Percentiles rank a stretch among this genome's conserved stretches.
phyloP scores from a whole-genome alignment of 2,888 invertebrate species.

The Epirrhoe tristata region DNA sequence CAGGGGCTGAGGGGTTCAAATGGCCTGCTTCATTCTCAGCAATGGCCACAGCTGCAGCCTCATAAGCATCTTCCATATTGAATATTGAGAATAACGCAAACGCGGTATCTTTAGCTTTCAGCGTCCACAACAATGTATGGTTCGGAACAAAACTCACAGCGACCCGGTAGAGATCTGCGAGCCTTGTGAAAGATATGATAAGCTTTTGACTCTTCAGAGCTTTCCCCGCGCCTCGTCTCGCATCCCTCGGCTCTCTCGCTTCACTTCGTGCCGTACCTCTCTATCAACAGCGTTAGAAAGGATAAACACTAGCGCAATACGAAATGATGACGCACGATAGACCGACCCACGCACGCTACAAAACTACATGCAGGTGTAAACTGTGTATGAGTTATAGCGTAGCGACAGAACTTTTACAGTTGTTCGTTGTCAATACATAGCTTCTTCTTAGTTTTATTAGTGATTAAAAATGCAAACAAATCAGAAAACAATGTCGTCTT shows the following conservation, averaged over 20 bases:
- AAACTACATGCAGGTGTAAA: not conserved
- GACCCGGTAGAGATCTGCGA: slow-evolving; percentile 2
- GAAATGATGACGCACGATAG: not conserved
- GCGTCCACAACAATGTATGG: slow-evolving; percentile 3
- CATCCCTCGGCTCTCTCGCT: not conserved
- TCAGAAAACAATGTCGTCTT: too few relatives aligned
- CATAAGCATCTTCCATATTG: slow-evolving; percentile 10
- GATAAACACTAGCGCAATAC: not conserved
- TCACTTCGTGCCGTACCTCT: not conserved
- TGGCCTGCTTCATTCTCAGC: slow-evolving; percentile 2
- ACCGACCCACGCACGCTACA: not conserved
- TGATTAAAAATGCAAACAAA: too few relatives aligned
- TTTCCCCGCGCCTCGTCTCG: not conserved
- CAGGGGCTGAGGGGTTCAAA: not conserved
- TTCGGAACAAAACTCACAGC: not conserved
- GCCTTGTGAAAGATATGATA: not conserved
- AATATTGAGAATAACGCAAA: not conserved
- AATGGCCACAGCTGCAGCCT: slow-evolving; percentile 6
- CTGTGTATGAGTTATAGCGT: not conserved
- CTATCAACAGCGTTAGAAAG: slow-evolving; percentile 1
- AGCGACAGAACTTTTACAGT: too few relatives aligned
- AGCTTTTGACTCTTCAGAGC: not conserved
- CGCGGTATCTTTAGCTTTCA: not conserved
- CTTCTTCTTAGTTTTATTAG: too few relatives aligned
- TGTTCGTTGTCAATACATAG: too few relatives aligned